Base-by-base conservation (phyloP, 1,140 invertebrate species). In the Lamellibrachia luymesi region DNA sequence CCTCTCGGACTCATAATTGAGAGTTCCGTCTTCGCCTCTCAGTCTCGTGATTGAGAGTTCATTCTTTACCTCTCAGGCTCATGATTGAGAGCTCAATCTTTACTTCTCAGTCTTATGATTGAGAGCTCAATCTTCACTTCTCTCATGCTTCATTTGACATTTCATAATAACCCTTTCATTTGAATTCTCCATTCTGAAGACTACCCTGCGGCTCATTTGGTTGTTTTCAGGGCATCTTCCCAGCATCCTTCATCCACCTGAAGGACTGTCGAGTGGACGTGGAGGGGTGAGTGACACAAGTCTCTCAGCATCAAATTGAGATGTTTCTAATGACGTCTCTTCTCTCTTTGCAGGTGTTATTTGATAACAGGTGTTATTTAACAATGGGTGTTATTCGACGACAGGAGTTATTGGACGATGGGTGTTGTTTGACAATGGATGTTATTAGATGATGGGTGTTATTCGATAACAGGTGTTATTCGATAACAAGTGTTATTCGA, bases 251-350 rank as follows among this genome's bases (percentile, higher is more conserved):
- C 94, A 97, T 98, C 94, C 97, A 97, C 95, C 96, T 98, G 92
- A 98, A 98, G 95, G 97, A 98, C 90, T 98, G 98, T 94, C 98
- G 98, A 96, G 97, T 98, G 94, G 97, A 98, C 94, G 97, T 97
- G 96, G 97, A 97, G 96, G 97, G 97, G 95, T 97, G 95, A 95
- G 96, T 95, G 92, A 89, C 6, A 80, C 13, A 22, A 22, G 64
- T 10, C 13, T 6, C 2, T 80, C 6, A 13, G 7, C 64, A 6
- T 50, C 92, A 7, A 51, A 92, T n/a, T 64, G 50, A 50, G 27
- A 92, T n/a, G 25, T 6, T 49, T 64, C 51, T 27, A 51, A 38
- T 38, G 51, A 51, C 5, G 25, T 93, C 38, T 93, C 50, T 93
- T 50, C 38, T 2, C 93, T 4, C 52, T 56, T 56, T 56, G 52